Percentiles rank a stretch among this genome's conserved stretches.
Conservation (phyloP, 2,113 vertebrate genomes). For the Candoia aspera region DNA sequence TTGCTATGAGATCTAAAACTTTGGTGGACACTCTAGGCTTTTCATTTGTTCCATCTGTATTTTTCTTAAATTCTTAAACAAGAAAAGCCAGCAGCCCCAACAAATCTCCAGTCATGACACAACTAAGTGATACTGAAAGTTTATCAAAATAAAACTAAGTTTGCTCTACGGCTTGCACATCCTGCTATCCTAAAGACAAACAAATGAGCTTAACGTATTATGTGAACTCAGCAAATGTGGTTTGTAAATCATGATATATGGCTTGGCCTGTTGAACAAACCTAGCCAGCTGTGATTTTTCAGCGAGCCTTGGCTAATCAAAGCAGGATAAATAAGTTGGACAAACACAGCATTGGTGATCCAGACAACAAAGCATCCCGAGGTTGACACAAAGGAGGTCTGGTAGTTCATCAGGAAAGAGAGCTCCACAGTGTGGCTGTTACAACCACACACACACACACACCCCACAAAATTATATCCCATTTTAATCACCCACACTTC, state of each 20-base stretch:
- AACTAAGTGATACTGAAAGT: not conserved
- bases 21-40: not conserved
- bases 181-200: not conserved
- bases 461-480: not conserved
- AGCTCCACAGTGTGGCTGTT: not conserved
- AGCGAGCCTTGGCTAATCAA: not conserved
- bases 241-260: not conserved
- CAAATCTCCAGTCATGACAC: not conserved
- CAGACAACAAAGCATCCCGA: not conserved
- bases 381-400: not conserved
- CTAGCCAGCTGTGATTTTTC: not conserved
- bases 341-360: not conserved
- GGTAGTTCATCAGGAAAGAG: not conserved
- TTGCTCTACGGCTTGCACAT: not conserved
- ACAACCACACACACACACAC: not conserved
- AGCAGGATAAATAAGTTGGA: not conserved
- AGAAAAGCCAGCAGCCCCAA: not conserved
- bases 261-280: not conserved
- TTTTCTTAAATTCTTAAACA: too few species aligned
- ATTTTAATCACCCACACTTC: not conserved
- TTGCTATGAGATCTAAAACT: not conserved
- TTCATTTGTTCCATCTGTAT: too few species aligned
- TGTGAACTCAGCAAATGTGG: not conserved
- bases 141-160: not conserved
- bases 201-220: not conserved